Percentiles rank a stretch among this genome's conserved stretches.
Conservation (phyloP, 2,888 invertebrate species). For the Andrena marginata region DNA sequence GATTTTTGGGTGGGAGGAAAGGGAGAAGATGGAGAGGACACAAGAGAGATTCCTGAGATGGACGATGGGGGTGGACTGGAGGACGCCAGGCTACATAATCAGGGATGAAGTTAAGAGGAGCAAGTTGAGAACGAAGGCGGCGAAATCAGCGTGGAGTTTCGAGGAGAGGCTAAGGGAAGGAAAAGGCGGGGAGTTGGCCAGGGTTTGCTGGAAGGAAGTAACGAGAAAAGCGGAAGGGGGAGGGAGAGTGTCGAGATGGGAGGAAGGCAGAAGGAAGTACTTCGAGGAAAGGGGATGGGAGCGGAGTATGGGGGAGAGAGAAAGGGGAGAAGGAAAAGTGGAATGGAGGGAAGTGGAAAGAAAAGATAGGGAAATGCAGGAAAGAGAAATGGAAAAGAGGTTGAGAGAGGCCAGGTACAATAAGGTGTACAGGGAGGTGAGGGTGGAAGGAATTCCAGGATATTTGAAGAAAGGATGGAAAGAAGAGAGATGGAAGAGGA, state of each 20-base stretch:
- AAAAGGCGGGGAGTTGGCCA: not conserved
- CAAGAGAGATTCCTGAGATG: not conserved
- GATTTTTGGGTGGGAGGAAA: too few relatives aligned
- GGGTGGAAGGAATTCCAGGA: too few relatives aligned
- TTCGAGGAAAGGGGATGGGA: too few relatives aligned
- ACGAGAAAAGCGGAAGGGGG: not conserved
- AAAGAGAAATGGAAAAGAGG: too few relatives aligned
- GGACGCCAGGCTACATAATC: not conserved
- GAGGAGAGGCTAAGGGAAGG: not conserved
- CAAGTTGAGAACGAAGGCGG: not conserved
- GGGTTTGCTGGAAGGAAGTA: not conserved
- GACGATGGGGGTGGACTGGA: not conserved
- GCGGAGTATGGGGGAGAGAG: too few relatives aligned
- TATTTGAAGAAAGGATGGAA: too few relatives aligned
- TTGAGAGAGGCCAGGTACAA: too few relatives aligned
- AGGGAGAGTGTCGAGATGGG: not conserved
- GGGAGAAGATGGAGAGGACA: not conserved
- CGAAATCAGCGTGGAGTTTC: not conserved
- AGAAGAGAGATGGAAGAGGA: too few relatives aligned
- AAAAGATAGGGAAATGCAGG: too few relatives aligned
- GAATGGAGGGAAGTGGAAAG: too few relatives aligned
- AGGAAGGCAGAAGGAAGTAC: not conserved
- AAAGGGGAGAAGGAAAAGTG: too few relatives aligned
- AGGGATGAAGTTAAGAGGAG: not conserved
- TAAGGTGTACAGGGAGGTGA: too few relatives aligned